These are phyloP conservation scores for Carterocephalus palaemon DNA, from an alignment of 2,888 invertebrate species.

Conservation along the genomic window DNA sequence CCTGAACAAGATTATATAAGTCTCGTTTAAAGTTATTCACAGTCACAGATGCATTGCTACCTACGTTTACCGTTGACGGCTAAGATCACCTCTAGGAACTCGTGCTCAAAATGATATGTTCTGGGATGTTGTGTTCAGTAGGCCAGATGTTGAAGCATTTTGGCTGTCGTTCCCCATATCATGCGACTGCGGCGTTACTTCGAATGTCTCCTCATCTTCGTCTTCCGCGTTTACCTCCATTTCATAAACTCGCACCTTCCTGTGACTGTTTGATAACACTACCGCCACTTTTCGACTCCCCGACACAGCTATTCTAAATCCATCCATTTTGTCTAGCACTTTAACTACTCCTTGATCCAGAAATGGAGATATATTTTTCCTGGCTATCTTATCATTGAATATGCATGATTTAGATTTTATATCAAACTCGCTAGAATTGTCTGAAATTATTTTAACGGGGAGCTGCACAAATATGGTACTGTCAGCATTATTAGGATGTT, in stretches of 20 bases:
- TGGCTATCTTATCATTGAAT: constrained; percentile 65
- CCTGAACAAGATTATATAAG: too few relatives aligned
- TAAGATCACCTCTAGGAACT: too few relatives aligned
- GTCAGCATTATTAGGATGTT: constrained; percentile 69
- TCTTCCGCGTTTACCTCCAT: constrained; percentile 97
- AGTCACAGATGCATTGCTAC: too few relatives aligned
- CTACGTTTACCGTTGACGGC: too few relatives aligned
- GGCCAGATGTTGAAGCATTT: constrained; percentile 44
- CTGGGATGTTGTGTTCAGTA: constrained; percentile 40
- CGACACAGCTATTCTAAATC: constrained; percentile 87
- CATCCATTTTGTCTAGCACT: constrained; percentile 82
- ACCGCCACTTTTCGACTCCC: constrained; percentile 91
- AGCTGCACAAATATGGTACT: constrained; percentile 71
- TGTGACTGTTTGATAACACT: constrained; percentile 86
- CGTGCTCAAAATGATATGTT: constrained; percentile 39
- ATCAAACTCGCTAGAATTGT: constrained; percentile 62
- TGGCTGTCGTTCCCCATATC: constrained; percentile 46
- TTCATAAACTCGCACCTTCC: constrained; percentile 91
- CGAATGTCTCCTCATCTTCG: constrained; percentile 84
- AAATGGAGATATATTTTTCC: constrained; percentile 75
- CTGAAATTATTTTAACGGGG: constrained; percentile 65
- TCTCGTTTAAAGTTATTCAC: too few relatives aligned
- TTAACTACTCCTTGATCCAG: constrained; percentile 76
- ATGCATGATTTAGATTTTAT: constrained; percentile 60
- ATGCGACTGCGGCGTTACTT: constrained; percentile 63